These are phyloP conservation scores for Lepisosteus osseus DNA, from an alignment of 2,113 vertebrate genomes.

Conservation along the genomic window DNA sequence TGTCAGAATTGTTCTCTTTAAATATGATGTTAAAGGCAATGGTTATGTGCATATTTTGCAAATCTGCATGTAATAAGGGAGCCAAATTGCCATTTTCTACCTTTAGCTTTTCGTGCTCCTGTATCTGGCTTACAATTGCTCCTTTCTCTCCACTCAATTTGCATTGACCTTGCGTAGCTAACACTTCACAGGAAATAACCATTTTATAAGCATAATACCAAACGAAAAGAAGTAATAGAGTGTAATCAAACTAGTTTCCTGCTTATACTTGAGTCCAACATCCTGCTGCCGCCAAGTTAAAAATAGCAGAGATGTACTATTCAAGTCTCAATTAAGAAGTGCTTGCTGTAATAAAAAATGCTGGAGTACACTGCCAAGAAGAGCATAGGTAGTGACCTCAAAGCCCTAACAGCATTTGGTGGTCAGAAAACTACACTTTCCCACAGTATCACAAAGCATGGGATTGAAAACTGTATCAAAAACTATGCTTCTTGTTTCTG, in stretches of 20 bases:
- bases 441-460: background rate
- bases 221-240: slow-evolving; percentile 12
- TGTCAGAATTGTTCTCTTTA: too few species aligned
- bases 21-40: background rate
- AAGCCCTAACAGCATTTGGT: slow-evolving; percentile 25
- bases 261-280: slow-evolving; percentile 29
- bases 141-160: background rate
- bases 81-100: slow-evolving; percentile 12
- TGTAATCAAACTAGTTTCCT: slow-evolving; percentile 59
- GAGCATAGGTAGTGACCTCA: slow-evolving; percentile 42
- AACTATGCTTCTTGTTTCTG: too few species aligned
- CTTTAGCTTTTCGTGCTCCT: background rate
- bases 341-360: slow-evolving; percentile 27
- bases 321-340: slow-evolving; percentile 43
- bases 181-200: slow-evolving; percentile 43
- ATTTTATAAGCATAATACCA: slow-evolving; percentile 44
- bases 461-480: too few species aligned
- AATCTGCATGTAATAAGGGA: background rate
- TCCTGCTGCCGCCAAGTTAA: slow-evolving; percentile 40
- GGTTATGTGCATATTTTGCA: background rate
- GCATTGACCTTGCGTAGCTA: background rate
- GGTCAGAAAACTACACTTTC: background rate
- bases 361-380: slow-evolving; percentile 26
- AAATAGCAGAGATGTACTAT: slow-evolving; percentile 57
- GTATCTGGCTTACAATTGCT: background rate